phyloP scores from a whole-genome alignment of 2,888 invertebrate species.

The Neocrepidodera transversa region DNA sequence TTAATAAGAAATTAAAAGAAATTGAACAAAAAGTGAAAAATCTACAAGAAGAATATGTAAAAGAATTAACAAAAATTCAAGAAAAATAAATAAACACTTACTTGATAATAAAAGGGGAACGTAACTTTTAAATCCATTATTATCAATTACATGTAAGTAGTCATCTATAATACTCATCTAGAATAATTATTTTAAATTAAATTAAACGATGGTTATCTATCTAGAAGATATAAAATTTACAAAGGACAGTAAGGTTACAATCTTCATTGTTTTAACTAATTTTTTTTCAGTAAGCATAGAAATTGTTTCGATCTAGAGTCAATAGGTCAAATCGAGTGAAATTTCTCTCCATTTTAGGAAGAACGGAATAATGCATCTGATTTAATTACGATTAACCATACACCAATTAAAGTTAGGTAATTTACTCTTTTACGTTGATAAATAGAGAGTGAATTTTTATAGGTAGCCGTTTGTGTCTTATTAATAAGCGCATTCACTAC shows the following conservation, averaged over 20 bases:
- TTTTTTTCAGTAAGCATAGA: constrained; percentile 23
- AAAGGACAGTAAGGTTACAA: constrained; percentile 4
- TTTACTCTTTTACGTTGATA: constrained; percentile 4
- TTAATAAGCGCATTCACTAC: background rate
- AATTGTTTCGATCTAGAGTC: constrained; percentile 26
- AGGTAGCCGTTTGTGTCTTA: background rate
- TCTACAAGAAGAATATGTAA: too few species aligned
- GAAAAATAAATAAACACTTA: too few species aligned
- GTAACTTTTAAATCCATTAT: too few species aligned
- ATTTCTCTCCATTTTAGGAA: constrained; percentile 36
- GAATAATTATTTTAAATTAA: too few species aligned
- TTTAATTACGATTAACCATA: constrained; percentile 11
- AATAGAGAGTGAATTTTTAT: constrained; percentile 6
- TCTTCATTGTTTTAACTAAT: background rate
- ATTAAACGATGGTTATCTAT: background rate
- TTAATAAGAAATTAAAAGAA: too few species aligned
- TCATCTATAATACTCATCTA: too few species aligned
- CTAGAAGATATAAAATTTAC: background rate
- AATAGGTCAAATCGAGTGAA: constrained; percentile 29
- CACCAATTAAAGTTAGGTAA: constrained; percentile 9
- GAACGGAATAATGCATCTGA: constrained; percentile 19
- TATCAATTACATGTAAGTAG: too few species aligned
- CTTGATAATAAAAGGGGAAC: too few species aligned
- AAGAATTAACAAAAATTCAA: too few species aligned
- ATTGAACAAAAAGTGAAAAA: too few species aligned